Base-by-base conservation (phyloP, 2,113 vertebrate species). In the Orcinus orca region DNA sequence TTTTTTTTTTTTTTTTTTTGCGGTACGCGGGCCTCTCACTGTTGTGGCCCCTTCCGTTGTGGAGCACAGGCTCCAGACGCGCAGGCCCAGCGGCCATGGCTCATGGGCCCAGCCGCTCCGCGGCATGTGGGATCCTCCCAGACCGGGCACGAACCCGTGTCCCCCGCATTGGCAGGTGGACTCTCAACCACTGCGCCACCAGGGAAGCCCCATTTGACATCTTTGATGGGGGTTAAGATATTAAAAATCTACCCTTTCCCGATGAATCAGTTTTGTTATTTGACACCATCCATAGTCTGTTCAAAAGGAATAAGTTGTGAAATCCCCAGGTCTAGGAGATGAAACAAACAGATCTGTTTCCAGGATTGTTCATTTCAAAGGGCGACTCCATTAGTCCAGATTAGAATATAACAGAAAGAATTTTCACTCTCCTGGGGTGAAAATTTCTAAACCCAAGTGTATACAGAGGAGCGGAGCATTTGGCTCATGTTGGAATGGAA, bases 401-500 rank as follows among this genome's bases (percentile, higher is more conserved):
- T 96, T 65, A 87, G 50, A 68, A 14, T 77, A 55, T n/a, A 63
- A n/a, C n/a, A 86, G 74, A 29, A 82, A 58, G 60, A n/a, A 14
- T 55, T 73, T 77, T n/a, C 18, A 38, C 20, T 89, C 79, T 88
- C 73, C 21, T 44, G 76, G 74, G 77, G 83, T 36, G 67, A 88
- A 58, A 73, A 50, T 77, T 90, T 90, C 47, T 84, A 81, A 90
- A 65, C 67, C 63, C 58, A 0, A 53, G 93, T 65, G 38, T 6
- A 6, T 47, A 15, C 26, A 15, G 77, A 89, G 47, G 67, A 91
- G 62, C 85, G 5, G 62, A 83, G 36, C 85, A 53, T 79, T 92
- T 77, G 95, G 92, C n/a, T 80, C n/a, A 26, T 92, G 36, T 84
- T 92, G 83, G 89, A 95, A 93, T 53, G 68, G 86, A 53, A 93